Base-by-base conservation (phyloP, 2,888 invertebrate species). In the Ctenicera cuprea region DNA sequence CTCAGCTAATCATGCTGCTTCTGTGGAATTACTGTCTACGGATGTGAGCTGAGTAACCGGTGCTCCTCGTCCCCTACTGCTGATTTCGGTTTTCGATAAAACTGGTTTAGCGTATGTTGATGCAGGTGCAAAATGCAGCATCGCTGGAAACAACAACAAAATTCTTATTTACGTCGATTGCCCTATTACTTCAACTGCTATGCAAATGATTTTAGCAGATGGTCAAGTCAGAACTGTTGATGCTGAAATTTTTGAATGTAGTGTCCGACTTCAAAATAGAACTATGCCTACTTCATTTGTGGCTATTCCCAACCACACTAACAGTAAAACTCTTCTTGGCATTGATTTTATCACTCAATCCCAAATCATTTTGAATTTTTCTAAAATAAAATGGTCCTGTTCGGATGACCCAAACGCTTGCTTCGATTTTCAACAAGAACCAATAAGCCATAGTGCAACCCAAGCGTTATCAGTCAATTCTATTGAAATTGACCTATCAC, bases 311-410 rank as follows among this genome's bases (percentile, higher is more conserved):
- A 52, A 59, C 11, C 50, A 74, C 45, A 16, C 33, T 41, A 33
- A 65, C 12, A 20, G 38, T 9, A 68, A 71, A 64, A 76, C 77
- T 11, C 52, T 76, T 1, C 52, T 77, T 14, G 77, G 74, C 43
- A 50, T 71, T 12, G 74, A 77, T 65, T 77, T 77, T 20, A 71
- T 77, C 30, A 45, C n/a, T 11, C 50, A 67, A 26, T 75, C 75
- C 12, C 63, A 70, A 9, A 30, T 76, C n/a, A 16, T 76, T 0
- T 45, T 76, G 12, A 64, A 75, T 54, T 64, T 75, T 5, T 66
- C 69, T 30, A 14, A 37, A 12, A 45, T 11, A 12, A 11, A 66
- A 38, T 50, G 57, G 52, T 38, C 18, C 9, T 71, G 52, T 18
- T 26, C 43, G 48, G 73, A 45, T 11, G 43, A 41, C 12, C 63